A percentile compares a stretch with the other conserved stretches of the same genome.
phyloP scores from a whole-genome alignment of 2,797 vertebrate genomes.

The Prunella strophiata region DNA sequence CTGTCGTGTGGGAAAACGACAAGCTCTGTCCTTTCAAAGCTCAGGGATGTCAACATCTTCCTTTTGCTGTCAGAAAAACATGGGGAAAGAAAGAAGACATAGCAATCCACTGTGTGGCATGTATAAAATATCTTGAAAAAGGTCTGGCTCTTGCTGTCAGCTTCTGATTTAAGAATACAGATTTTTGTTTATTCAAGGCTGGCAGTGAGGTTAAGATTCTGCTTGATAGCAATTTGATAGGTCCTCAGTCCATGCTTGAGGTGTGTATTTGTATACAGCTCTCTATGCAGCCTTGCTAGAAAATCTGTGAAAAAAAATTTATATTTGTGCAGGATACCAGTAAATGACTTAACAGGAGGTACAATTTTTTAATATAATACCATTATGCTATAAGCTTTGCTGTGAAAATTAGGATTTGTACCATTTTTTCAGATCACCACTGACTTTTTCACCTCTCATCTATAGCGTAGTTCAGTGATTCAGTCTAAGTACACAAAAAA shows the following conservation, averaged over 20 bases:
- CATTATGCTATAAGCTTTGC: slow-evolving; percentile 55
- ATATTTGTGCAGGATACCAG: slow-evolving; percentile 26
- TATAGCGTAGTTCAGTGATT: slow-evolving; percentile 55
- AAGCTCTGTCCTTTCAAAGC: not conserved
- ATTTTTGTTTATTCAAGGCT: not conserved
- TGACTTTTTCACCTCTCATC: slow-evolving; percentile 59
- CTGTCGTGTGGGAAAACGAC: not conserved
- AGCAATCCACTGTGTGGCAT: not conserved
- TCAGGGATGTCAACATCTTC: not conserved
- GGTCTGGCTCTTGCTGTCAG: not conserved
- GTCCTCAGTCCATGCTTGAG: not conserved
- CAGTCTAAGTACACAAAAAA: slow-evolving; percentile 62
- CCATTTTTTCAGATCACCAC: slow-evolving; percentile 32
- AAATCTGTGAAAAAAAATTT: slow-evolving; percentile 11
- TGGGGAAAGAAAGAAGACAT: not conserved
- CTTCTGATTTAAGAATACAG: not conserved
- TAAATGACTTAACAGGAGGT: slow-evolving; percentile 58
- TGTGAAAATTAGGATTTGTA: slow-evolving; percentile 64
- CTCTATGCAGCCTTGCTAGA: not conserved
- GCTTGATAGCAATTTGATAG: not conserved
- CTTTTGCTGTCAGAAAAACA: not conserved
- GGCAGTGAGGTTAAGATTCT: not conserved
- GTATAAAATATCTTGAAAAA: not conserved
- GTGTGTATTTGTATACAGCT: slow-evolving; percentile 39
- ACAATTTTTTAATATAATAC: slow-evolving; percentile 70